Evolutionary conservation across 2,797 vertebrate species (phyloP), one percentile per base, ranked within the genome.

Genomic region (Acropternis orthonyx): DNA sequence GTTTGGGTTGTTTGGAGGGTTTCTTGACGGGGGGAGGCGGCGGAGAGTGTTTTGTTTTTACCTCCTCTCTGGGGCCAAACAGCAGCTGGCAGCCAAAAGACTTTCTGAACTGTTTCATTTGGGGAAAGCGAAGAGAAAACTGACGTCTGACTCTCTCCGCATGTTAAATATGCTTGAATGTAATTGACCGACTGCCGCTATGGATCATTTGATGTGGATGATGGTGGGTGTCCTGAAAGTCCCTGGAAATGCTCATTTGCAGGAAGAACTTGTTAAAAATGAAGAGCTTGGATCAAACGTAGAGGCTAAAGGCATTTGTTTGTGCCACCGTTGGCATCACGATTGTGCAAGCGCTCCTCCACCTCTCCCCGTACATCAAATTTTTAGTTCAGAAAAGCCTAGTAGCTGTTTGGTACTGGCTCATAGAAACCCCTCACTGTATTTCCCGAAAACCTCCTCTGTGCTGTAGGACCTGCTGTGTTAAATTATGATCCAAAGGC

Each of bases 401-500:
- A n/a, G 86, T 83, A 72, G 91, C 93, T 90, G 75, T 66, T 90
- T 48, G 17, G 74, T 86, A 24, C 92, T 82, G 61, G 85, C 91
- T 97, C 97, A 94, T 9, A 95, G 97, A 97, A 98, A 96, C 94
- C 96, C 96, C 92, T 96, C 95, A n/a, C 78, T 90, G 65, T 77
- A 94, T 95, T 97, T 97, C 95, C 96, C 92, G 96, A 97, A 88
- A 97, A 92, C 90, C 96, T 89, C 91, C 94, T 82, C 96, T 96
- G 96, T 97, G 97, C 97, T 98, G 98, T 93, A 98, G 98, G 98
- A 96, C 99, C 98, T 97, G 99, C 99, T 99, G 99, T 98, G 99
- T 99, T 99, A 99, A 99, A 99, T 99, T 99, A 99, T 98, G 98
- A 99, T 98, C 98, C 98, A 98, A 98, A 98, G 98, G 98, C 98